These are phyloP conservation scores for Synanthedon formicaeformis DNA, from an alignment of 2,888 invertebrate species.

Conservation along the genomic window DNA sequence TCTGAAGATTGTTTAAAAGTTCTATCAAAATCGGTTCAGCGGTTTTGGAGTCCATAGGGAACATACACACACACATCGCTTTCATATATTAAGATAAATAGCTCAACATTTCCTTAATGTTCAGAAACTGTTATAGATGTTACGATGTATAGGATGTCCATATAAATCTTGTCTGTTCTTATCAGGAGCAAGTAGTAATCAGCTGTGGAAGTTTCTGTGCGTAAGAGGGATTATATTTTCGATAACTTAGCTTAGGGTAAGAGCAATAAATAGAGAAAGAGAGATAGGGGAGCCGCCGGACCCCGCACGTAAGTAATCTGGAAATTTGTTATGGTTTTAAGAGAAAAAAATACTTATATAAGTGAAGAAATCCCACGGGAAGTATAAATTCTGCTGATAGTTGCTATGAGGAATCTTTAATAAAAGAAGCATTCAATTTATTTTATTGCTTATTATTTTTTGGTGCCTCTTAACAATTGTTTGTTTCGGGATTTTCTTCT, in stretches of 20 bases:
- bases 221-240: conserved; percentile 68
- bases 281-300: conserved; percentile 33
- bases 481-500: no score
- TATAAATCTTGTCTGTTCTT: conserved; percentile 18
- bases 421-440: background rate
- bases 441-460: background rate
- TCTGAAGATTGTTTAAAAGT: no score
- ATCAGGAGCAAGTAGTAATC: conserved; percentile 59
- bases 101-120: no score
- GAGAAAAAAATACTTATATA: conserved; percentile 33
- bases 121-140: no score
- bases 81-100: no score
- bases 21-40: no score
- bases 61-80: no score
- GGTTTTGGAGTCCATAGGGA: no score
- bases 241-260: conserved; percentile 62
- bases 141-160: background rate
- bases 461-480: background rate
- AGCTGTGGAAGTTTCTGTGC: conserved; percentile 59
- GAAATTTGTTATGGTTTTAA: conserved; percentile 66
- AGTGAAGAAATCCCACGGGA: conserved; percentile 39
- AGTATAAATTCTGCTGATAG: conserved; percentile 21
- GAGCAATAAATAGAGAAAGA: conserved; percentile 60
- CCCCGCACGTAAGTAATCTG: conserved; percentile 49
- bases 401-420: background rate